A percentile compares a stretch with the other conserved stretches of the same genome.
phyloP scores from a whole-genome alignment of 1,140 invertebrate species.

The Cyclargus thomasi region DNA sequence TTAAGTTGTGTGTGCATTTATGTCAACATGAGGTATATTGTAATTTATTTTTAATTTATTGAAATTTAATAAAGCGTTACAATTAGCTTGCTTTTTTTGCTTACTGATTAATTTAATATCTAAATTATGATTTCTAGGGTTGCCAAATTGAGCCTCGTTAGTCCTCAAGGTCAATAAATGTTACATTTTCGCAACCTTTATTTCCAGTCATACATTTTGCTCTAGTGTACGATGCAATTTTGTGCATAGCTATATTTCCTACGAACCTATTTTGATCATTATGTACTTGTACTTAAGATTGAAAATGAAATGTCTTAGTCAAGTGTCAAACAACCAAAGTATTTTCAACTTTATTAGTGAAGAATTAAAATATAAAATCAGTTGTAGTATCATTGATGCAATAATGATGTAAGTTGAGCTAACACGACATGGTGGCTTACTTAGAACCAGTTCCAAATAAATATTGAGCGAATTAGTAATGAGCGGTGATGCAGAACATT shows the following conservation, averaged over 20 bases:
- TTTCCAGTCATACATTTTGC: background rate
- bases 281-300: background rate
- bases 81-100: too few relatives aligned
- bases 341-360: background rate
- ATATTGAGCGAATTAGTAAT: slow-evolving; percentile 1
- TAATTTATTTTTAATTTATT: too few relatives aligned
- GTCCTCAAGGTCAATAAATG: slow-evolving; percentile 4
- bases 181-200: slow-evolving; percentile 15
- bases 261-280: background rate
- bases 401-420: background rate
- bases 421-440: slow-evolving; percentile 14
- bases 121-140: too few relatives aligned
- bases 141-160: background rate
- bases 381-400: background rate
- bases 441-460: slow-evolving; percentile 18
- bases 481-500: background rate
- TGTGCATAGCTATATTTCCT: background rate
- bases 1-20: too few relatives aligned
- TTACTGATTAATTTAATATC: too few relatives aligned
- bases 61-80: too few relatives aligned
- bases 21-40: too few relatives aligned
- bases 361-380: background rate
- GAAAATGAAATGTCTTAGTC: background rate
- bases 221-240: slow-evolving; percentile 4
- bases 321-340: background rate